A percentile compares a stretch with the other conserved stretches of the same genome.
Conservation (phyloP, 1,140 invertebrate species). For the Stegodyphus mimosarum region DNA sequence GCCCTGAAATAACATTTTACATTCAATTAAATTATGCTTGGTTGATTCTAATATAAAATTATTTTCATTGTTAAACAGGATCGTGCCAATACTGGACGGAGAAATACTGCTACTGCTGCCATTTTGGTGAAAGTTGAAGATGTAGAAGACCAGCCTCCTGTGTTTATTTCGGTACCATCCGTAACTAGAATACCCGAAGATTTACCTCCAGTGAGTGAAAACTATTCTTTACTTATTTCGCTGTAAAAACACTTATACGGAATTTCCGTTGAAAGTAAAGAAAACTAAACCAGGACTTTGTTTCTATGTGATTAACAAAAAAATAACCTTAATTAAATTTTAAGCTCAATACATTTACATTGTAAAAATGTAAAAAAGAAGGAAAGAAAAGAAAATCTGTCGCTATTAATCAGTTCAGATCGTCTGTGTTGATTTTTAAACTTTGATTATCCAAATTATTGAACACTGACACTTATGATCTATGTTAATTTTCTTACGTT, state of each 20-base stretch:
- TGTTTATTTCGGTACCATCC: conserved; percentile 86
- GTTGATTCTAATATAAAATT: no score
- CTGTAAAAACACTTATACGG: neutral
- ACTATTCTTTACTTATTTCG: neutral
- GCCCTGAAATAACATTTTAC: no score
- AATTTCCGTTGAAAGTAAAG: no score
- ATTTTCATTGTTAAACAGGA: conserved; percentile 56
- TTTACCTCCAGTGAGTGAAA: conserved; percentile 74
- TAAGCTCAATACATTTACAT: neutral
- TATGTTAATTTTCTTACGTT: no score
- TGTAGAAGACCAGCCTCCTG: conserved; percentile 89
- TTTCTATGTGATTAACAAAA: neutral
- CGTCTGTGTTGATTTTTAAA: no score
- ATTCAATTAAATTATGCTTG: no score
- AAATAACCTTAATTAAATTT: conserved; percentile 1
- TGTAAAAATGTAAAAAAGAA: no score
- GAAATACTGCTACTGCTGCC: conserved; percentile 86
- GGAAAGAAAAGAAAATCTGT: no score
- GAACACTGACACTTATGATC: no score
- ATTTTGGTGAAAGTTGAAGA: conserved; percentile 88
- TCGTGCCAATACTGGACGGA: conserved; percentile 64
- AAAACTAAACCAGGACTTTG: no score
- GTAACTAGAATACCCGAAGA: conserved; percentile 89
- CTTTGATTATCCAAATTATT: no score
- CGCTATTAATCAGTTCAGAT: no score